Percentiles rank a stretch among this genome's conserved stretches.
These are phyloP conservation scores for Oligia latruncula DNA, from an alignment of 2,888 invertebrate genomes.

Conservation along the genomic window DNA sequence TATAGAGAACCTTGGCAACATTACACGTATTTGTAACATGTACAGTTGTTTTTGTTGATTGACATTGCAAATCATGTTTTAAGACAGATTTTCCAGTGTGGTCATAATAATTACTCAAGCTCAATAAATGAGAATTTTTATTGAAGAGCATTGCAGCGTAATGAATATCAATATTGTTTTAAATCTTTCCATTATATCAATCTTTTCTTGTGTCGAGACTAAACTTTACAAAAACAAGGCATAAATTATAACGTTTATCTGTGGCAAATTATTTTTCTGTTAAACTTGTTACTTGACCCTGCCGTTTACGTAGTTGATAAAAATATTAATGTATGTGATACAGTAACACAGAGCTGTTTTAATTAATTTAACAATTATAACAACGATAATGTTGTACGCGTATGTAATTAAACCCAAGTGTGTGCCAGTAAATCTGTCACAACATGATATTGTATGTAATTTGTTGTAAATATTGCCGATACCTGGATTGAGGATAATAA, in stretches of 20 bases:
- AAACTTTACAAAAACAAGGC: slow-evolving; percentile 76
- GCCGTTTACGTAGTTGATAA: slow-evolving; percentile 76
- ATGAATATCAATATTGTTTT: slow-evolving; percentile 64
- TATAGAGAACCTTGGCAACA: slow-evolving; percentile 10
- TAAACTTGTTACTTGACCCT: slow-evolving; percentile 81
- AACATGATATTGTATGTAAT: slow-evolving; percentile 38
- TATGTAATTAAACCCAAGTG: slow-evolving; percentile 53
- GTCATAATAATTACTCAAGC: slow-evolving; percentile 34
- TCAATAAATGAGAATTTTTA: slow-evolving; percentile 43
- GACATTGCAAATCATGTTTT: slow-evolving; percentile 45
- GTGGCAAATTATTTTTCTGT: slow-evolving; percentile 89
- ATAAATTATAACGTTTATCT: slow-evolving; percentile 81
- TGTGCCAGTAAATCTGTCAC: slow-evolving; percentile 47
- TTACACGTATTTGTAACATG: slow-evolving; percentile 27
- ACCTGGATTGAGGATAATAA: not conserved
- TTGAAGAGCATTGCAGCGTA: slow-evolving; percentile 40
- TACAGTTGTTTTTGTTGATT: slow-evolving; percentile 24
- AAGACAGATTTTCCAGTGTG: slow-evolving; percentile 36
- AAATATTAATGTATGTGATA: slow-evolving; percentile 63
- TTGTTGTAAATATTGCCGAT: slow-evolving; percentile 19
- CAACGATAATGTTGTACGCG: slow-evolving; percentile 58
- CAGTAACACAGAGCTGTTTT: slow-evolving; percentile 65
- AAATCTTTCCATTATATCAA: slow-evolving; percentile 63
- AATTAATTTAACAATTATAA: slow-evolving; percentile 75
- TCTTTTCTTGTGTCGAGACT: slow-evolving; percentile 62